Evolutionary conservation across 2,113 vertebrate genomes (phyloP).

Genomic region (Trematocara marginatum): DNA sequence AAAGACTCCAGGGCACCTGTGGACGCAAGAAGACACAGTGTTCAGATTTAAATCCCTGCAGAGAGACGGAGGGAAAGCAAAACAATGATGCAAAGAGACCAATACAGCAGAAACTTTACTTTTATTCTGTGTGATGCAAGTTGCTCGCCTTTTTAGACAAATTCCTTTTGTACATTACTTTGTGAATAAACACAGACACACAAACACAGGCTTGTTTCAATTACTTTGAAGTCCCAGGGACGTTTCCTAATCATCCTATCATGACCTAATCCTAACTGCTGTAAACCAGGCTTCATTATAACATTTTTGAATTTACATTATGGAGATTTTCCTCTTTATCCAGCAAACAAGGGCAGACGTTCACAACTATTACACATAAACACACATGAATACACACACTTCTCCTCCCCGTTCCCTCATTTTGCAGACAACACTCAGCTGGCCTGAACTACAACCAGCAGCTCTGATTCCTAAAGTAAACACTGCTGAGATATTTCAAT

Average conservation of each 20-base stretch:
- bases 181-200: neutral
- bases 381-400: neutral
- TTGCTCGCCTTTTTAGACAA: neutral
- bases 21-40: constrained; percentile 8
- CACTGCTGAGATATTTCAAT: constrained; percentile 20
- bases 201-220: neutral
- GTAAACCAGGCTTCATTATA: neutral
- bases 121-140: neutral
- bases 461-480: constrained; percentile 28
- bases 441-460: constrained; percentile 23
- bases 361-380: neutral
- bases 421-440: constrained; percentile 40
- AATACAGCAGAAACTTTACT: neutral
- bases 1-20: constrained; percentile 11
- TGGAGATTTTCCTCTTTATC: neutral
- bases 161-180: neutral
- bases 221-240: neutral
- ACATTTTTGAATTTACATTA: neutral
- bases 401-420: neutral
- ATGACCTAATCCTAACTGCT: neutral
- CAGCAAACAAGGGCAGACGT: neutral
- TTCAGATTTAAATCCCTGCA: constrained; percentile 28
- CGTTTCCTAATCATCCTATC: neutral
- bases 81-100: neutral
- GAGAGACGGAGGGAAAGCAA: neutral